These are phyloP conservation scores for Pluvianellus socialis DNA, from an alignment of 2,113 vertebrate genomes.

Conservation along the genomic window DNA sequence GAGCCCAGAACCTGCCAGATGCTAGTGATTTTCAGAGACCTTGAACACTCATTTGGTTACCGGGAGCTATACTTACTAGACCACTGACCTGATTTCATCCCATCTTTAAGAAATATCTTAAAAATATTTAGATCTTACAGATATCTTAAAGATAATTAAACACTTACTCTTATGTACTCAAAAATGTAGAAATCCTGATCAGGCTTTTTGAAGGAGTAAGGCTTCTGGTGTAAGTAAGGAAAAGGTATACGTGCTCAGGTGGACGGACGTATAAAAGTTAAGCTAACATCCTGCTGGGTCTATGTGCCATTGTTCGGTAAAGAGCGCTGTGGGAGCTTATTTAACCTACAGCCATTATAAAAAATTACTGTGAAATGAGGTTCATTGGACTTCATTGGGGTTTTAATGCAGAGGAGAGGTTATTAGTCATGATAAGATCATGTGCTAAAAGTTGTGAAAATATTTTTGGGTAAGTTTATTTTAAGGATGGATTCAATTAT, in stretches of 20 bases:
- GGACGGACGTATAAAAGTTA: background rate
- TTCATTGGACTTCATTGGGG: background rate
- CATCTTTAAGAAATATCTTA: background rate
- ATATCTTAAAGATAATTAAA: background rate
- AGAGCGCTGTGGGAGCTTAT: background rate
- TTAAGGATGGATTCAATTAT: constrained; percentile 35
- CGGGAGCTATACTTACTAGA: background rate
- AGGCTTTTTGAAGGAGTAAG: background rate
- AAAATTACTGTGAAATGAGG: background rate
- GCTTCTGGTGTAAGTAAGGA: background rate
- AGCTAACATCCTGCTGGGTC: background rate
- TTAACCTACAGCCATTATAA: background rate
- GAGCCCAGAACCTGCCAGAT: background rate
- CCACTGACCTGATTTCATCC: background rate
- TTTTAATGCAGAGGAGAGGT: background rate
- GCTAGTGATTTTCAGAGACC: background rate
- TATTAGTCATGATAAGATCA: constrained; percentile 28
- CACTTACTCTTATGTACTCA: background rate
- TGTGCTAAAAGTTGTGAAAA: background rate
- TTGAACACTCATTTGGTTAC: background rate
- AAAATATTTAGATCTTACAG: no score
- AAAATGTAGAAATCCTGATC: background rate
- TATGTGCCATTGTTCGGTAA: background rate
- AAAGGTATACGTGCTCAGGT: background rate
- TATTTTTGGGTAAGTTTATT: constrained; percentile 7